Conservation (phyloP, 2,113 vertebrate genomes). For the Apeltes quadracus region DNA sequence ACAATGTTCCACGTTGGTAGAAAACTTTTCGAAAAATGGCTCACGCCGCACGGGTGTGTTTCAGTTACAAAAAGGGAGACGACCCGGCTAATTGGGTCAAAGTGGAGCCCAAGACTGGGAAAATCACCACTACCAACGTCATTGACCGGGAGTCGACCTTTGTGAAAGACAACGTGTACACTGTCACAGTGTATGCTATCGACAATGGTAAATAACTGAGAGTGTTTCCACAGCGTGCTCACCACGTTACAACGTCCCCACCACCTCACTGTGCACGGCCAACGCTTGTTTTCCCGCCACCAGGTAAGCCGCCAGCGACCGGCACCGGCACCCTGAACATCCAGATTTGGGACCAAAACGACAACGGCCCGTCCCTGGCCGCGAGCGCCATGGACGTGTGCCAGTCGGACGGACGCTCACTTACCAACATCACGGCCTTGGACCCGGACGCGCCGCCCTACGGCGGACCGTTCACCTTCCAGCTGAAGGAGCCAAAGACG, state of each 20-base stretch:
- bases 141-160: slow-evolving; percentile 74
- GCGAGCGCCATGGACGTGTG: slow-evolving; percentile 43
- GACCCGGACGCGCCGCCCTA: slow-evolving; percentile 58
- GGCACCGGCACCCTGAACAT: slow-evolving; percentile 63
- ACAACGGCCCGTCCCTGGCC: slow-evolving; percentile 45
- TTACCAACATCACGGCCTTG: slow-evolving; percentile 35
- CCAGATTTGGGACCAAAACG: slow-evolving; percentile 46
- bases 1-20: background rate
- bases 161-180: slow-evolving; percentile 63
- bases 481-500: slow-evolving; percentile 46
- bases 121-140: slow-evolving; percentile 54
- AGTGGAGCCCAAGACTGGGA: slow-evolving; percentile 66
- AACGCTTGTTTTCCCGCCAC: background rate
- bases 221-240: background rate
- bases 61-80: slow-evolving; percentile 57
- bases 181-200: slow-evolving; percentile 58
- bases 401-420: slow-evolving; percentile 12
- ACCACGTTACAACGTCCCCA: background rate
- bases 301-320: slow-evolving; percentile 69
- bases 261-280: slow-evolving; percentile 4
- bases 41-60: slow-evolving; percentile 14
- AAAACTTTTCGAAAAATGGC: background rate
- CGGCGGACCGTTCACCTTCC: slow-evolving; percentile 60
- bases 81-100: slow-evolving; percentile 72
- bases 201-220: slow-evolving; percentile 68